These are phyloP conservation scores for Acronicta psi DNA, from an alignment of 2,888 invertebrate species.

Conservation along the genomic window DNA sequence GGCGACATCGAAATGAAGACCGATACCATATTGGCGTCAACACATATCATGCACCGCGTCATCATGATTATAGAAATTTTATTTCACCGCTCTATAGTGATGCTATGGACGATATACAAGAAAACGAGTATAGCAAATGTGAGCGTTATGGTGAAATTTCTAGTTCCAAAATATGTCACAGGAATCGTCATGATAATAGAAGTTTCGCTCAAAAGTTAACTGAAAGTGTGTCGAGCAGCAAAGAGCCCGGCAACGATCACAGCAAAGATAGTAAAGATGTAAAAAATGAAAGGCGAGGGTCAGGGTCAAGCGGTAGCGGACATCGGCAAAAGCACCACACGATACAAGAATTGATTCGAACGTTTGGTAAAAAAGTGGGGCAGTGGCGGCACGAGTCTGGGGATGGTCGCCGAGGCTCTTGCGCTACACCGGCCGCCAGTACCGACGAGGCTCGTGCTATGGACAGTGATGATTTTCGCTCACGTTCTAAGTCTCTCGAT, in stretches of 20 bases:
- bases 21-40: slow-evolving; percentile 72
- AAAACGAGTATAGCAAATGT: slow-evolving; percentile 84
- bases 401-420: slow-evolving; percentile 84
- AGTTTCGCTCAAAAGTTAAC: slow-evolving; percentile 82
- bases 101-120: slow-evolving; percentile 85
- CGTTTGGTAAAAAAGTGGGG: slow-evolving; percentile 93
- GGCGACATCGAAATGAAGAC: slow-evolving; percentile 72
- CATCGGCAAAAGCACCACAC: slow-evolving; percentile 90
- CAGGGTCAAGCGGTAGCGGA: slow-evolving; percentile 75
- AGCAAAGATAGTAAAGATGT: slow-evolving; percentile 33
- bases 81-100: slow-evolving; percentile 82
- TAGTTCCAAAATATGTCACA: slow-evolving; percentile 76
- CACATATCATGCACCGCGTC: slow-evolving; percentile 71
- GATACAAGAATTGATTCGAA: slow-evolving; percentile 93
- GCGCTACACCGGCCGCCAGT: slow-evolving; percentile 82
- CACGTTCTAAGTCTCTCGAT: slow-evolving; percentile 94
- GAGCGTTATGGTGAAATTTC: slow-evolving; percentile 86
- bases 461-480: slow-evolving; percentile 91
- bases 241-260: slow-evolving; percentile 55
- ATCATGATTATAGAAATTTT: slow-evolving; percentile 82
- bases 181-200: slow-evolving; percentile 78
- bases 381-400: slow-evolving; percentile 90
- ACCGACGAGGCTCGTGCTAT: slow-evolving; percentile 81
- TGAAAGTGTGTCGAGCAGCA: slow-evolving; percentile 67
- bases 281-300: slow-evolving; percentile 74